Percentiles rank a stretch among this genome's conserved stretches.
phyloP scores from a whole-genome alignment of 1,140 invertebrate species.

The Apis florea region DNA sequence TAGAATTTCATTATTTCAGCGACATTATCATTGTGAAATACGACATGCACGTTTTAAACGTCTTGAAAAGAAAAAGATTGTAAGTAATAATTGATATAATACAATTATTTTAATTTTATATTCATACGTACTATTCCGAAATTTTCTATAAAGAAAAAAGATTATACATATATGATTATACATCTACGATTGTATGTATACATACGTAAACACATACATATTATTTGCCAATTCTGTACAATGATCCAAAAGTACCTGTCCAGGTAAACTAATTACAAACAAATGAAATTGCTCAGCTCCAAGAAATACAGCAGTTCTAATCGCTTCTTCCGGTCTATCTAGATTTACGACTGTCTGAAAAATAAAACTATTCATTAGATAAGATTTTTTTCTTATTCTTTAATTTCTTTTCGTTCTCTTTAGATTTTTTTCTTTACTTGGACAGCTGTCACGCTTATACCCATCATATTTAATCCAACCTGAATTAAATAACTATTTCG shows the following conservation, averaged over 20 bases:
- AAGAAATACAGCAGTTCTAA: not conserved
- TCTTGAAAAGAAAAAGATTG: not conserved
- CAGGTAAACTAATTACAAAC: not conserved
- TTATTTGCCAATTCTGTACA: not conserved
- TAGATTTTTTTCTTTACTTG: not conserved
- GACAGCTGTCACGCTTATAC: conserved; percentile 13
- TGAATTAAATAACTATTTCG: conserved; percentile 9
- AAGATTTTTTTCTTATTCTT: too few species aligned
- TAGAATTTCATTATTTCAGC: not conserved
- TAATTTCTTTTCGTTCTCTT: too few species aligned
- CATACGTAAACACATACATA: not conserved
- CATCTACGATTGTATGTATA: too few species aligned
- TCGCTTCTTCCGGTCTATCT: not conserved
- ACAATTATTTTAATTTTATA: not conserved
- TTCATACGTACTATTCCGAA: not conserved
- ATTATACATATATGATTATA: too few species aligned
- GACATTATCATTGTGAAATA: not conserved
- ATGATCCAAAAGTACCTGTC: not conserved
- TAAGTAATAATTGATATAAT: not conserved
- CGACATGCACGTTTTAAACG: not conserved
- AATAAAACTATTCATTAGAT: too few species aligned
- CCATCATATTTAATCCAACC: conserved; percentile 10
- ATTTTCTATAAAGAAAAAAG: conserved; percentile 2
- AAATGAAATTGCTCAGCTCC: not conserved
- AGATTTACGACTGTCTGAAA: not conserved